These are phyloP conservation scores for Drosophila pectinifera DNA, from an alignment of 1,140 invertebrate species.

Conservation along the genomic window DNA sequence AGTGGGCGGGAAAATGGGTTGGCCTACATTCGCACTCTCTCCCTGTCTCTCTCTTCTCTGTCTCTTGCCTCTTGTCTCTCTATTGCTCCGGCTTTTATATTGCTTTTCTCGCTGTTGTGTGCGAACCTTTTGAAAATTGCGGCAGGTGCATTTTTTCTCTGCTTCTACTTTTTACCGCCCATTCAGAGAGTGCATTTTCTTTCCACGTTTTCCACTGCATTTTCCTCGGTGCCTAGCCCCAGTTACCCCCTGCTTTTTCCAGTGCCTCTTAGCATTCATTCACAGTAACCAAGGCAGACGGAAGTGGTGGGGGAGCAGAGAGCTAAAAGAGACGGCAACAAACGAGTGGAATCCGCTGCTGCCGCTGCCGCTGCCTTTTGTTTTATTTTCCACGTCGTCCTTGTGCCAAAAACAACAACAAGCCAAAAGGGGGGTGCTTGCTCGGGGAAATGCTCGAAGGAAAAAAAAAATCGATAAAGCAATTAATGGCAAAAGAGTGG, in stretches of 20 bases:
- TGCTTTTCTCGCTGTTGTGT: constrained; percentile 39
- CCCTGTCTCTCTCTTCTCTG: neutral
- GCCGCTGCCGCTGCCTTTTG: constrained; percentile 21
- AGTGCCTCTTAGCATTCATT: constrained; percentile 59
- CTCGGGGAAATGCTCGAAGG: constrained; percentile 40
- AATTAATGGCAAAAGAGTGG: constrained; percentile 78
- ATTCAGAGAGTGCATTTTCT: constrained; percentile 66
- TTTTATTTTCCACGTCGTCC: constrained; percentile 68
- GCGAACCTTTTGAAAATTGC: constrained; percentile 60
- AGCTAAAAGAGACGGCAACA: constrained; percentile 19
- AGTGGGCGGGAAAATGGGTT: constrained; percentile 30
- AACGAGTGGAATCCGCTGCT: constrained; percentile 18
- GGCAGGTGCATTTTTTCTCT: constrained; percentile 61
- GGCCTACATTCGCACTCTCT: constrained; percentile 63
- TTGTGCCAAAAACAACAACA: constrained; percentile 78
- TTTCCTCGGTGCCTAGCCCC: constrained; percentile 1
- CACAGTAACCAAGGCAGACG: constrained; percentile 66
- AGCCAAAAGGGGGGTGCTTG: constrained; percentile 12
- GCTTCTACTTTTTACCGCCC: constrained; percentile 29
- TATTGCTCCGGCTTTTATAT: constrained; percentile 48
- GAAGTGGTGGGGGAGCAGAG: constrained; percentile 5
- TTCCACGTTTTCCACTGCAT: constrained; percentile 24
- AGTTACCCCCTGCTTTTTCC: constrained; percentile 10
- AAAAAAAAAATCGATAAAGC: constrained; percentile 75
- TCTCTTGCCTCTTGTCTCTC: neutral